phyloP scores from a whole-genome alignment of 2,797 vertebrate species.

The Myoxocephalus aenaeus region DNA sequence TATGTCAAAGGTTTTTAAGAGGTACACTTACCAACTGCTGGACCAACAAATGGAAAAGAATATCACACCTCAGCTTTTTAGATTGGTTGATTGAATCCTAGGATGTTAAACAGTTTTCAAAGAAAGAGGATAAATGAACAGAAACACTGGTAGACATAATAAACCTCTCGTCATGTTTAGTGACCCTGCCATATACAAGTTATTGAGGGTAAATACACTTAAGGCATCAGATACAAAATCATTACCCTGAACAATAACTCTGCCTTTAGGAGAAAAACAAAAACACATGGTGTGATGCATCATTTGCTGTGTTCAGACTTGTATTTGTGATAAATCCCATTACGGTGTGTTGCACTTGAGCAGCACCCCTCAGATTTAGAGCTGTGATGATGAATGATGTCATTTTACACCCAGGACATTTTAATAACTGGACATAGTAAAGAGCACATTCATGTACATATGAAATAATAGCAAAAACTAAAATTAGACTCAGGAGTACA shows the following conservation, averaged over 20 bases:
- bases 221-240: slow-evolving; percentile 1
- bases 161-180: slow-evolving; percentile 3
- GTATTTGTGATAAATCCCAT: slow-evolving; percentile 25
- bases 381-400: slow-evolving; percentile 6
- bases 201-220: slow-evolving; percentile 2
- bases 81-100: slow-evolving; percentile 12
- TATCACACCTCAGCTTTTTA: neutral
- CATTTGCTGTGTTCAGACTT: slow-evolving; percentile 9
- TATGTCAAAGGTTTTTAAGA: slow-evolving; percentile 14
- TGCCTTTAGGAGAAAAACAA: neutral
- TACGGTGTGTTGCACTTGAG: neutral
- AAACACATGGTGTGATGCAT: slow-evolving; percentile 2
- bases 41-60: neutral
- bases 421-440: neutral
- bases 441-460: neutral
- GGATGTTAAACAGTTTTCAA: slow-evolving; percentile 7
- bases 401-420: neutral
- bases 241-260: neutral
- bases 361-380: slow-evolving; percentile 1
- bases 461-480: neutral
- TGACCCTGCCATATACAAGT: slow-evolving; percentile 4
- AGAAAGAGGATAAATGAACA: neutral
- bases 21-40: neutral
- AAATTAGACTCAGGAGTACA: neutral
- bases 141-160: neutral